A percentile compares a stretch with the other conserved stretches of the same genome.
Evolutionary conservation across 2,113 vertebrate species (phyloP).

Genomic region (Ia io): DNA sequence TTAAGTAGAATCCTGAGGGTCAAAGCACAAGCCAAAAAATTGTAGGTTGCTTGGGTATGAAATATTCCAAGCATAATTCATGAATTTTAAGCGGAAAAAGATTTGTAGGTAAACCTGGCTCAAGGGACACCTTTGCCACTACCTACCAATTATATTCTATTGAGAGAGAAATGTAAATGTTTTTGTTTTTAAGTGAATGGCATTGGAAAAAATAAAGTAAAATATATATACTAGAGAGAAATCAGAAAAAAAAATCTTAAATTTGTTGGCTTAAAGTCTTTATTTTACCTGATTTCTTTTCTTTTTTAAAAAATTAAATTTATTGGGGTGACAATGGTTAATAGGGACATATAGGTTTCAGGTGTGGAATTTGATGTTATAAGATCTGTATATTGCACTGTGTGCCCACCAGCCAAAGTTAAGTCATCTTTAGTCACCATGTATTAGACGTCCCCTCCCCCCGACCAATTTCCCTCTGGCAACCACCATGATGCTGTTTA

Average conservation of each 20-base stretch:
- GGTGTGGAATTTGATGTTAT: too few relatives aligned
- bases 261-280: neutral
- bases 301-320: too few relatives aligned
- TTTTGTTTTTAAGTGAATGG: constrained; percentile 35
- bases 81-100: constrained; percentile 30
- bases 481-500: too few relatives aligned
- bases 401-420: too few relatives aligned
- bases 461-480: too few relatives aligned
- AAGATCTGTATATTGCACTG: too few relatives aligned
- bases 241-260: constrained; percentile 12
- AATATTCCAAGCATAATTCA: constrained; percentile 44
- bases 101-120: neutral
- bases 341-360: too few relatives aligned
- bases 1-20: neutral
- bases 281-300: neutral
- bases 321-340: too few relatives aligned
- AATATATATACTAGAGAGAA: neutral
- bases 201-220: neutral
- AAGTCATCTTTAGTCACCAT: too few relatives aligned
- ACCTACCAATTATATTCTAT: constrained; percentile 24
- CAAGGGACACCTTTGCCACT: neutral
- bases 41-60: constrained; percentile 3
- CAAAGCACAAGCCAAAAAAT: neutral
- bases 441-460: too few relatives aligned
- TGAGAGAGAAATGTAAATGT: constrained; percentile 21